Evolutionary conservation across 2,888 invertebrate species (phyloP).

Genomic region (Clepsis dumicolana): DNA sequence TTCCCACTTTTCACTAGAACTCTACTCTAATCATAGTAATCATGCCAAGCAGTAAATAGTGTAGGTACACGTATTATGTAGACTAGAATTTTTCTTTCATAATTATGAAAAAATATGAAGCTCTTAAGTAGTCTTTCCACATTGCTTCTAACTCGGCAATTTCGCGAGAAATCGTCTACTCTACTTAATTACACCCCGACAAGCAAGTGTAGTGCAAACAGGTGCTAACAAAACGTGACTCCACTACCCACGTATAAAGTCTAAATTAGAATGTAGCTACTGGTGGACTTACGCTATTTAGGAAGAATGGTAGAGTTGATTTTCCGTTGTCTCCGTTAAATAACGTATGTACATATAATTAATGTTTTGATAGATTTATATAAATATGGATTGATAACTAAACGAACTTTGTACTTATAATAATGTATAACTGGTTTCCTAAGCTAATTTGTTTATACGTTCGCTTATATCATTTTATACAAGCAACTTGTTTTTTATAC

Average conservation of each 20-base stretch:
- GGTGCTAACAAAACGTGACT: constrained; percentile 11
- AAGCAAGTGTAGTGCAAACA: constrained; percentile 44
- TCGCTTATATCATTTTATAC: constrained; percentile 35
- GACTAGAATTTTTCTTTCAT: too few species aligned
- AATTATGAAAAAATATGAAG: too few species aligned
- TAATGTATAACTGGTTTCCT: constrained; percentile 23
- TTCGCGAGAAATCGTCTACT: constrained; percentile 54
- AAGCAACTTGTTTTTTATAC: constrained; percentile 24
- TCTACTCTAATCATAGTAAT: too few species aligned
- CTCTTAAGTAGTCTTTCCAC: too few species aligned
- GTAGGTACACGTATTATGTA: too few species aligned
- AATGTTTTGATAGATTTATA: constrained; percentile 17
- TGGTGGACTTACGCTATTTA: neutral
- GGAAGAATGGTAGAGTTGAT: constrained; percentile 16
- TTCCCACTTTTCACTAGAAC: too few species aligned
- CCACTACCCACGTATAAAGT: neutral
- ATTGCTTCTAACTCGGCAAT: constrained; percentile 48
- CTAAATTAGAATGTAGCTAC: neutral
- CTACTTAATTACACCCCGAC: constrained; percentile 51
- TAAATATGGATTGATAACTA: constrained; percentile 8
- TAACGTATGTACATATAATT: constrained; percentile 19
- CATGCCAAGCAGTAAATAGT: too few species aligned
- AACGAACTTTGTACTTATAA: constrained; percentile 24
- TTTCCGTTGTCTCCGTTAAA: constrained; percentile 30
- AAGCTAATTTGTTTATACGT: constrained; percentile 36